Percentiles rank a stretch among this genome's conserved stretches.
Conservation (phyloP, 2,113 vertebrate genomes). For the Dipodomys merriami region DNA sequence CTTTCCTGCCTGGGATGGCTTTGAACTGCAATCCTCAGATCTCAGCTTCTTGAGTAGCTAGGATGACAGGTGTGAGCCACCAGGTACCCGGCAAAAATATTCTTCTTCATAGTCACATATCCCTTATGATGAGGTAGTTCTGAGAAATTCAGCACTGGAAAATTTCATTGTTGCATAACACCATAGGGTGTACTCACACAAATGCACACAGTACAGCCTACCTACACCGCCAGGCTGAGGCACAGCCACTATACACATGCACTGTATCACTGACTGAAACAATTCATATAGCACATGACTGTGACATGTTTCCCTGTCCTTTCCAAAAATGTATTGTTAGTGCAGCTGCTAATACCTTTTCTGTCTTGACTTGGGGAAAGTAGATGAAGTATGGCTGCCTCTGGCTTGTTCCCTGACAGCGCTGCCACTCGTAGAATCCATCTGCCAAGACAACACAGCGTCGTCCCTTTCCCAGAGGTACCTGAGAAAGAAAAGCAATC, state of each 20-base stretch:
- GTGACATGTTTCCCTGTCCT: background rate
- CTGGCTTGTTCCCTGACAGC: constrained; percentile 75
- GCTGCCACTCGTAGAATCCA: constrained; percentile 97
- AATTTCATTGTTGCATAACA: background rate
- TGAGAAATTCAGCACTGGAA: background rate
- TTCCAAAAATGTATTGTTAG: background rate
- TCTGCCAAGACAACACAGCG: constrained; percentile 97
- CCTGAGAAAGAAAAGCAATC: constrained; percentile 81
- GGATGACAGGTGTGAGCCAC: too few relatives aligned
- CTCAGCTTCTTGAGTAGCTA: too few relatives aligned
- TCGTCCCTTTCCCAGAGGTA: constrained; percentile 92
- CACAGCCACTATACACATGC: background rate
- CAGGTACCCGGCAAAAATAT: too few relatives aligned
- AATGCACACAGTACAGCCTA: too few relatives aligned
- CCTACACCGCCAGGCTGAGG: background rate
- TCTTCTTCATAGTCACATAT: background rate
- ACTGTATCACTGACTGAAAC: background rate
- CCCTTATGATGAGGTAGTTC: background rate
- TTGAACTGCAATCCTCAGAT: too few relatives aligned
- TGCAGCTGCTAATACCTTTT: constrained; percentile 74
- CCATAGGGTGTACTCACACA: background rate
- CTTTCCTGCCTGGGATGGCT: too few relatives aligned
- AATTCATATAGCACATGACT: background rate
- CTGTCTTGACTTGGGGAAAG: constrained; percentile 88
- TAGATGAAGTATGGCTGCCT: constrained; percentile 98